Conservation (phyloP, 1,140 invertebrate species). For the Drosophila trapezifrons region DNA sequence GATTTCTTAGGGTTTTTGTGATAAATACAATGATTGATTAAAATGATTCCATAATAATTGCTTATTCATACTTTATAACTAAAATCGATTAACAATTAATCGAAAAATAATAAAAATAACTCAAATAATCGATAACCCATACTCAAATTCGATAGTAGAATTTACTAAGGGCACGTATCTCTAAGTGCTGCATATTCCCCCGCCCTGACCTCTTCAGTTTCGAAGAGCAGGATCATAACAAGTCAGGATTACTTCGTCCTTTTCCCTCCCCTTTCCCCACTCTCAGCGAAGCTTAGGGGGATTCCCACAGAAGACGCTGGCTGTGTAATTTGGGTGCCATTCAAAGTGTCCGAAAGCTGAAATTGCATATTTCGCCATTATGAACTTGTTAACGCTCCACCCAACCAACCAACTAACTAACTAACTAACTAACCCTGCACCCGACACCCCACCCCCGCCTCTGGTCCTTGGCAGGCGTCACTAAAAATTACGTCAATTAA, state of each 20-base stretch:
- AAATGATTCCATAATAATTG: no score
- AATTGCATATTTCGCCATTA: conserved; percentile 73
- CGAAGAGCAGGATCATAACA: not conserved
- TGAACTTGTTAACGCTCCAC: conserved; percentile 67
- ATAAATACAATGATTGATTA: no score
- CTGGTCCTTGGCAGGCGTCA: conserved; percentile 20
- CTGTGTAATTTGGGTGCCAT: conserved; percentile 57
- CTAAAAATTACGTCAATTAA: conserved; percentile 80
- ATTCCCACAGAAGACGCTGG: conserved; percentile 14
- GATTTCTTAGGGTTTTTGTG: no score
- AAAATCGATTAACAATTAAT: no score
- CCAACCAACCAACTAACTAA: conserved; percentile 18
- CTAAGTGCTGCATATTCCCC: not conserved
- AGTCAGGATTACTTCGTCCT: not conserved
- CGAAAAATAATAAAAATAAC: not conserved
- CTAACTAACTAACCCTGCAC: conserved; percentile 3
- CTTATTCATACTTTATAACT: no score
- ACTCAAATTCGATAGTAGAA: not conserved
- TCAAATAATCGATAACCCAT: not conserved
- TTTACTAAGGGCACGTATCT: not conserved
- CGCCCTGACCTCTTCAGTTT: no score
- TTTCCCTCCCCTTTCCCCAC: not conserved
- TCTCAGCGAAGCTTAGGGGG: not conserved
- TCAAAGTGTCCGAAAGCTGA: conserved; percentile 68
- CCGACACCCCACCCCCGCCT: no score